These are phyloP conservation scores for Chascanopsetta lugubris DNA, from an alignment of 2,113 vertebrate species.

Conservation along the genomic window DNA sequence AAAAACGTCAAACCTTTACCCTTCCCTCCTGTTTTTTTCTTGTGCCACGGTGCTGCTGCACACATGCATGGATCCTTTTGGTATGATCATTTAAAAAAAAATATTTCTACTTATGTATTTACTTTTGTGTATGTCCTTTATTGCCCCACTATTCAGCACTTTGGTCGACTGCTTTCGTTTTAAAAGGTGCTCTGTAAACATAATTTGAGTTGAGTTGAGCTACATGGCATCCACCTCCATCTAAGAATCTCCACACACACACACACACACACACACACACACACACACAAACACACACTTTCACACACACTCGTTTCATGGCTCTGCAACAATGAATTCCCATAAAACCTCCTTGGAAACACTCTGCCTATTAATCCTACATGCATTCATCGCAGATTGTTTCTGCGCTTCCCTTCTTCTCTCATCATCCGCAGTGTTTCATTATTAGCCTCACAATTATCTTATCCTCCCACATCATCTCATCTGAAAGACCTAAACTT, in stretches of 20 bases:
- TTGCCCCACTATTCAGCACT: too few species aligned
- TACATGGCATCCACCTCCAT: slow-evolving; percentile 43
- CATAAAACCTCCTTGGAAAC: slow-evolving; percentile 29
- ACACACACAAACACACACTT: slow-evolving; percentile 7
- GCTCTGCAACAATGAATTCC: slow-evolving; percentile 42
- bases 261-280: not conserved
- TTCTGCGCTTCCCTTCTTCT: slow-evolving; percentile 20
- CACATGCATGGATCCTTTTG: slow-evolving; percentile 41
- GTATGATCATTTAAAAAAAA: slow-evolving; percentile 52
- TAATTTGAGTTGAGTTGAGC: too few species aligned
- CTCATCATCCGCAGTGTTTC: slow-evolving; percentile 47
- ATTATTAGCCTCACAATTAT: slow-evolving; percentile 67
- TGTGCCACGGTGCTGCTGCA: slow-evolving; percentile 36
- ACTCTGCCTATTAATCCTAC: slow-evolving; percentile 32
- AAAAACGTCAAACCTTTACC: slow-evolving; percentile 53
- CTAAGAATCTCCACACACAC: slow-evolving; percentile 22
- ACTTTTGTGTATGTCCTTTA: too few species aligned
- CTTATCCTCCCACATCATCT: slow-evolving; percentile 63
- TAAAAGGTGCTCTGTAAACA: too few species aligned
- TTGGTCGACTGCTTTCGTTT: too few species aligned
- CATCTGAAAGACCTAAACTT: slow-evolving; percentile 57
- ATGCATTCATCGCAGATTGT: slow-evolving; percentile 48
- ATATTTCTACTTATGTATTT: too few species aligned
- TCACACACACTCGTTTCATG: slow-evolving; percentile 39
- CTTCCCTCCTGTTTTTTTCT: slow-evolving; percentile 38